Evolutionary conservation across 2,888 invertebrate species (phyloP), one percentile per base, ranked within the genome.

Genomic region (Mythimna vitellina): DNA sequence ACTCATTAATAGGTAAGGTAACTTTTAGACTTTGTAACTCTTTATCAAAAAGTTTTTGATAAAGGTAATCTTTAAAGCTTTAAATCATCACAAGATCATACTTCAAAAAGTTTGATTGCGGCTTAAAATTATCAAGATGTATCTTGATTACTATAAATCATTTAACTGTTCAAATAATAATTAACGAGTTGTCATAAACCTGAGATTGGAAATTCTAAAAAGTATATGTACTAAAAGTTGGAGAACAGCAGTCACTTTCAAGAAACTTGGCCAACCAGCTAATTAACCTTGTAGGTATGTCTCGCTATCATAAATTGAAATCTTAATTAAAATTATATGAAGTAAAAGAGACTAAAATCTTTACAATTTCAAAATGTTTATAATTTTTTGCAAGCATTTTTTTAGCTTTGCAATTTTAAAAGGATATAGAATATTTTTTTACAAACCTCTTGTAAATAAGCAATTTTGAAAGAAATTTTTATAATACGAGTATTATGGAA

Each of bases 281-380:
- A 62, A 65, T 70, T 70, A 76, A 70, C 51, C 12, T 62, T 12
- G 35, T 22, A 76, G 25, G 65, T 60, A 57, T 65, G 58, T 29
- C 17, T 62, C 29, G 20, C 10, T 49, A 42, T 65, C 42, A 10
- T 46, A 53, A 17, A 66, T 66, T 71, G 5, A 35, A 72, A 64
- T 78, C 32, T 72, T 56, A 71, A 72, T 77, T 63, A 60, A 56
- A 60, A 4, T n/a, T 54, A 25, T 10, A 35, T 22, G 5, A 74
- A 32, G 46, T 17, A 17, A 51, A 51, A 22, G 22, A 54, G 54
- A 65, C n/a, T 14, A 46, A 46, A 46, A 20, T 3, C 46, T 20
- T 17, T 17, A 20, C 46, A 46, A 17, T 46, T 46, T 42, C 9
- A 38, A 2, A 42, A 42, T 42, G 3, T 42, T 14, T 42, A 14